Base-by-base conservation (phyloP, 1,140 invertebrate genomes). In the Eulimnadia texana region DNA sequence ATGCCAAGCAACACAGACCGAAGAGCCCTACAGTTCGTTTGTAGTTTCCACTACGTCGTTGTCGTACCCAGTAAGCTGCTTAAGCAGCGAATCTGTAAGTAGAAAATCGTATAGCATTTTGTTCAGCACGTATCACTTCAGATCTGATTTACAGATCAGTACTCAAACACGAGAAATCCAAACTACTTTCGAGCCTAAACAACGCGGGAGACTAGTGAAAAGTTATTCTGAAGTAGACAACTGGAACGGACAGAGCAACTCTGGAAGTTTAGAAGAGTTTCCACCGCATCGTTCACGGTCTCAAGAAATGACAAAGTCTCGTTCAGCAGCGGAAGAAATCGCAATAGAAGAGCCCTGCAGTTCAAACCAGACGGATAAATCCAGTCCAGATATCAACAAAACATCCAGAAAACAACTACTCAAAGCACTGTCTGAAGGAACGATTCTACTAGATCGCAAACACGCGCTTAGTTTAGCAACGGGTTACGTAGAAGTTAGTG, bases 1-100 rank as follows among this genome's bases (percentile, higher is more conserved):
- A 68, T 91, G 90, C 0, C 90, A 93, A 76, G 90, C 90, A 1
- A 93, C 90, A 0, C 90, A 94, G 73, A 94, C 91, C 24, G 90
- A 93, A 72, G 78, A 19, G 47, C 50, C 55, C 20, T 57, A 63
- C 22, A 27, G 55, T 55, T 63, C 33, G 33, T 42, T 6, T 16
- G 33, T 42, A 16, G 33, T 42, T 9, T 42, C 64, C 29, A 63
- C 64, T 47, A 67, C 65, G 57, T 67, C 66, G 13, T 33, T 67
- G 51, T 65, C 66, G 19, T 61, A 63, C 24, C 57, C 64, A 27
- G 49, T 60, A 9, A 25, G 61, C 28, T 60, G 58, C 53, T 51
- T 60, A 1, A 53, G 63, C 55, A 58, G 50, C 27, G 63, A 59
- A 50, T 62, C 64, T 60, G 65, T 64, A 64, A 61, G 54, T 29